Evolutionary conservation across 23 tunicate genomes (phyloP).

Genomic region (Halocynthia aurantium): DNA sequence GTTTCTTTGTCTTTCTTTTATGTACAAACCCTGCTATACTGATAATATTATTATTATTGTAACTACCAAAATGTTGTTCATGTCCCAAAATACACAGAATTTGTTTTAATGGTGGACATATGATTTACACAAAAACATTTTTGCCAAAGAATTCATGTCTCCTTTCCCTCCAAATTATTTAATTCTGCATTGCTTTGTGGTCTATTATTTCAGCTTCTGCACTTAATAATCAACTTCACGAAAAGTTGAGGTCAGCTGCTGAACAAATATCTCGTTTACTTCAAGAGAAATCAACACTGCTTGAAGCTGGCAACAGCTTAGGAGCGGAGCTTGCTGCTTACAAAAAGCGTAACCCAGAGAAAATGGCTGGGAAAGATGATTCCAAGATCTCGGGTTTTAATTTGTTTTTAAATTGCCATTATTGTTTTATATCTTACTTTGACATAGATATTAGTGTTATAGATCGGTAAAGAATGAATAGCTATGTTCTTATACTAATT

Average conservation of each 20-base stretch:
- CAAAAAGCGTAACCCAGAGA: neutral
- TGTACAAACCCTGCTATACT: too few species aligned
- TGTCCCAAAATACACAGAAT: too few species aligned
- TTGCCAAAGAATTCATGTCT: neutral
- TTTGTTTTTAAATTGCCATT: neutral
- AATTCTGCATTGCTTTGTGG: neutral
- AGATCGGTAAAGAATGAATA: neutral
- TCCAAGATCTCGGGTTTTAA: neutral
- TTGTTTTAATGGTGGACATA: too few species aligned
- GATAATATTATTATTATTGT: too few species aligned
- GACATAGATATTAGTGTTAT: too few species aligned
- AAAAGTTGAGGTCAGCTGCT: constrained; percentile 15
- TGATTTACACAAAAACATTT: too few species aligned
- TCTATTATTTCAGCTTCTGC: constrained; percentile 8
- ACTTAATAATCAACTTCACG: constrained; percentile 12
- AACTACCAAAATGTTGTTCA: too few species aligned
- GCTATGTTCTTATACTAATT: neutral
- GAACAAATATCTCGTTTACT: constrained; percentile 15
- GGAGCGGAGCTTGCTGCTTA: constrained; percentile 34
- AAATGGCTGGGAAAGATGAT: constrained; percentile 16
- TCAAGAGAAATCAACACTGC: constrained; percentile 41
- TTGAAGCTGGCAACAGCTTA: constrained; percentile 57
- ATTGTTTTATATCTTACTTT: too few species aligned
- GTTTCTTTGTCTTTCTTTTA: too few species aligned
- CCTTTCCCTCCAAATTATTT: neutral